These are phyloP conservation scores for Brenthis ino DNA, from an alignment of 2,888 invertebrate genomes.

Conservation along the genomic window DNA sequence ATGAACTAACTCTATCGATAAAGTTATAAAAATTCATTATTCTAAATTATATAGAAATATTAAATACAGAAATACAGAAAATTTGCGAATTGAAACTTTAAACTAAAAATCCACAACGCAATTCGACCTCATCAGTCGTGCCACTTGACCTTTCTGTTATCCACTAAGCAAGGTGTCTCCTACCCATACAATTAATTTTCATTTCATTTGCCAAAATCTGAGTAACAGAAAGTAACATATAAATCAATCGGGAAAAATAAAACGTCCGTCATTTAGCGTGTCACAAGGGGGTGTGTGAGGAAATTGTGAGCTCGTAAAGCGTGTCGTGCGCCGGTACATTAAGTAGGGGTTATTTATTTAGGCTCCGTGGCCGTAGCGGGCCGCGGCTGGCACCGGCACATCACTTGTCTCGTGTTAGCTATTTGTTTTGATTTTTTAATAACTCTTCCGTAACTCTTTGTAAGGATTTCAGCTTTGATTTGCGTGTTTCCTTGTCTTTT, in stretches of 20 bases:
- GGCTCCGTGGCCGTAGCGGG: conserved; percentile 61
- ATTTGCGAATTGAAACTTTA: too few relatives aligned
- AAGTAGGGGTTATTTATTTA: conserved; percentile 80
- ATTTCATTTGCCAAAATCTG: conserved; percentile 7
- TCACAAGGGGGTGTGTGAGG: conserved; percentile 54
- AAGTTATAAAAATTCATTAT: too few relatives aligned
- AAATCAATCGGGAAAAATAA: conserved; percentile 47
- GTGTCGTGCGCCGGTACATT: conserved; percentile 68
- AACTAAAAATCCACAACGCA: too few relatives aligned
- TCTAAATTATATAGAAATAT: too few relatives aligned
- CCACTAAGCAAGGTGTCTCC: too few relatives aligned
- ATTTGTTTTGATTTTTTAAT: conserved; percentile 33
- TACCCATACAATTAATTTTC: neutral
- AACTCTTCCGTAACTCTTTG: conserved; percentile 22
- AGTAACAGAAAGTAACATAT: conserved; percentile 36
- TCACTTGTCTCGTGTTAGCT: conserved; percentile 43
- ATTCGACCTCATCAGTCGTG: too few relatives aligned
- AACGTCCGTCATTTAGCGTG: conserved; percentile 55
- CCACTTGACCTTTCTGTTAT: too few relatives aligned
- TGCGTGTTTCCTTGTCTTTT: neutral
- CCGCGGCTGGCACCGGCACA: conserved; percentile 54
- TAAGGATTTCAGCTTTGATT: conserved; percentile 8
- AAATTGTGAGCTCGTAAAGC: conserved; percentile 68
- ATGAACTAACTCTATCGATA: too few relatives aligned
- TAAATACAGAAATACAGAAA: too few relatives aligned